Percentiles rank a stretch among this genome's conserved stretches.
Conservation (phyloP, 1,140 invertebrate species). For the Drosophila arawakana region DNA sequence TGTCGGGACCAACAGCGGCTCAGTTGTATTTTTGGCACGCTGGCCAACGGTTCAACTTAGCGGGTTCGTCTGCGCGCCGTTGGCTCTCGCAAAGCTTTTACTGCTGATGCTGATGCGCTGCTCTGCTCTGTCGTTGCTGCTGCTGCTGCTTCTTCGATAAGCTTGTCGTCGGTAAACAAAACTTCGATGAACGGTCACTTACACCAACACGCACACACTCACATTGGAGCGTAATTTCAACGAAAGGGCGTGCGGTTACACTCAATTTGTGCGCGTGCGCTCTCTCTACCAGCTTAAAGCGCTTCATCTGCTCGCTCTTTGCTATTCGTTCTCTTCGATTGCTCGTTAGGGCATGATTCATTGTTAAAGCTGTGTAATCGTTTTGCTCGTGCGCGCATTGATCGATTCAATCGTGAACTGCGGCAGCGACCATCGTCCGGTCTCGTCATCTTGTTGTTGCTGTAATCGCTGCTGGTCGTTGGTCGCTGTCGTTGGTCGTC, state of each 20-base stretch:
- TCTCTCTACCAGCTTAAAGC: neutral
- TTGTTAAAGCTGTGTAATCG: slow-evolving; percentile 73
- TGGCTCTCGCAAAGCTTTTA: slow-evolving; percentile 37
- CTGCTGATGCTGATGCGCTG: neutral
- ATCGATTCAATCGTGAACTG: slow-evolving; percentile 61
- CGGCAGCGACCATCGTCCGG: slow-evolving; percentile 28
- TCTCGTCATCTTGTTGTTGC: slow-evolving; percentile 16
- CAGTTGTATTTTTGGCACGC: slow-evolving; percentile 77
- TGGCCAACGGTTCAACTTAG: slow-evolving; percentile 73
- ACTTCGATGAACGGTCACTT: slow-evolving; percentile 35
- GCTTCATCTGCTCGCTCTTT: slow-evolving; percentile 13
- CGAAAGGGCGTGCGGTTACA: slow-evolving; percentile 23
- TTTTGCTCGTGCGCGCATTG: slow-evolving; percentile 76
- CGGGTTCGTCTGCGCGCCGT: slow-evolving; percentile 62
- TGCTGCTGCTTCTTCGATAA: slow-evolving; percentile 38
- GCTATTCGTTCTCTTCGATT: slow-evolving; percentile 9
- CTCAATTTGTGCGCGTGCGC: slow-evolving; percentile 15
- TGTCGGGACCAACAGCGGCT: slow-evolving; percentile 19
- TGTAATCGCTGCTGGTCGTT: slow-evolving; percentile 12
- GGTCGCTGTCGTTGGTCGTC: slow-evolving; percentile 13
- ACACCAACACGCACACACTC: neutral
- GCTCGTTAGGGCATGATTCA: slow-evolving; percentile 66
- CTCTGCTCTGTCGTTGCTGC: neutral
- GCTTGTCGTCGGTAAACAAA: slow-evolving; percentile 24
- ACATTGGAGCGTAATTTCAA: neutral